Evolutionary conservation across 2,797 vertebrate species (phyloP).

Genomic region (Coracias cyanogaster): DNA sequence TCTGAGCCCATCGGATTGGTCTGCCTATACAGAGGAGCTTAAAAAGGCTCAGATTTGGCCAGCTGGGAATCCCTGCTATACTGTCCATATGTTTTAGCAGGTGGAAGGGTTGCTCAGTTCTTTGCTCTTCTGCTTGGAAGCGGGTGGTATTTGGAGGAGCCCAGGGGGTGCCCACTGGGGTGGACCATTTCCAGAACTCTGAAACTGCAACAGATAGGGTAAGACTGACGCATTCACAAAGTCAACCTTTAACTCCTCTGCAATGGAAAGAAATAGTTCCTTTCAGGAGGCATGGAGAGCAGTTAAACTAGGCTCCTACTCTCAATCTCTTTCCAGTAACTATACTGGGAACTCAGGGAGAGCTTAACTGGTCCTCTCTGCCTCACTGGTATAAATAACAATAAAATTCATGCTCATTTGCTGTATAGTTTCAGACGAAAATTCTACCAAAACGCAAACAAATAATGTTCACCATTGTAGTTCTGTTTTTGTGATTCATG

Average conservation of each 20-base stretch:
- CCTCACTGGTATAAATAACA: neutral
- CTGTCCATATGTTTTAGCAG: conserved; percentile 15
- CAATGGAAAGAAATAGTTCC: neutral
- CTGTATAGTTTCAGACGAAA: neutral
- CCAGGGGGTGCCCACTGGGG: neutral
- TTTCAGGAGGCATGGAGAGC: neutral
- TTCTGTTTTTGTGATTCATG: neutral
- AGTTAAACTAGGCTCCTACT: neutral
- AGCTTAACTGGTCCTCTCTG: neutral
- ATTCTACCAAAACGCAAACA: neutral
- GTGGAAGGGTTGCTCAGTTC: neutral
- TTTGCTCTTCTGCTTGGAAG: neutral
- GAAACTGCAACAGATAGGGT: neutral
- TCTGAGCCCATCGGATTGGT: neutral
- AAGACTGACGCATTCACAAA: neutral
- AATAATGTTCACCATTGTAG: neutral
- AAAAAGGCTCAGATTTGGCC: neutral
- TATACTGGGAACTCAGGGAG: neutral
- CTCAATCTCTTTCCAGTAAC: neutral
- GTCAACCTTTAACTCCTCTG: neutral
- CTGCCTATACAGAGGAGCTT: neutral
- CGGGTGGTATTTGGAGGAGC: neutral
- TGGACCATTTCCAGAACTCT: neutral
- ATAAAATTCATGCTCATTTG: neutral
- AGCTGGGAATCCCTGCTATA: conserved; percentile 10